Evolutionary conservation across 1,140 invertebrate genomes (phyloP).

Genomic region (Drosophila burlai): DNA sequence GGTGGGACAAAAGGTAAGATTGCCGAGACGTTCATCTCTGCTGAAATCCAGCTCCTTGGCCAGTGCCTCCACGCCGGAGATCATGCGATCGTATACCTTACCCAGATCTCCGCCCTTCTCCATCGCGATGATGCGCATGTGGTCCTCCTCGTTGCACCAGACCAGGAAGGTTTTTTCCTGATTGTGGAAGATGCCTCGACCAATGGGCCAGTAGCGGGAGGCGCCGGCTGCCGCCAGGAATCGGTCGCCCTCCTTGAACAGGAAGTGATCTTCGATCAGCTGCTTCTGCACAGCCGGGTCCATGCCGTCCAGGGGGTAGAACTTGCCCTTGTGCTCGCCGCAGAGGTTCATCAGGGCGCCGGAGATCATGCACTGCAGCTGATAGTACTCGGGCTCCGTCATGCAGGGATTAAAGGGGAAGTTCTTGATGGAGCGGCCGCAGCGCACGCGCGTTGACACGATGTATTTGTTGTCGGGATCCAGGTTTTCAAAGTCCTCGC

Average conservation of each 20-base stretch:
- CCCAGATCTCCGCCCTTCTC: conserved; percentile 97
- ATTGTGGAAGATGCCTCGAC: conserved; percentile 98
- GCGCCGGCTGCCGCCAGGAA: conserved; percentile 93
- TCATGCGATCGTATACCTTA: conserved; percentile 94
- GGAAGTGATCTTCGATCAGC: conserved; percentile 97
- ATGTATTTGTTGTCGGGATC: conserved; percentile 95
- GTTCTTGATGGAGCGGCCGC: conserved; percentile 94
- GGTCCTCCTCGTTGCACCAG: conserved; percentile 99
- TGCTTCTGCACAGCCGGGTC: conserved; percentile 95
- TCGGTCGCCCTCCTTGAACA: conserved; percentile 96
- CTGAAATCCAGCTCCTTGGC: conserved; percentile 95
- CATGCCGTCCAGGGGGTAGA: conserved; percentile 98
- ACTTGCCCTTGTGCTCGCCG: conserved; percentile 94
- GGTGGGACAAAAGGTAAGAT: conserved; percentile 98
- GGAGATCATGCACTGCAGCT: conserved; percentile 95
- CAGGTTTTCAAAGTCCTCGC: conserved; percentile 93
- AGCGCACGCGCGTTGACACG: conserved; percentile 97
- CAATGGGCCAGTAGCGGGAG: conserved; percentile 96
- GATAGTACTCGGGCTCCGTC: conserved; percentile 95
- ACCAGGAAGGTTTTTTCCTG: conserved; percentile 97
- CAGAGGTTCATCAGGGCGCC: conserved; percentile 90
- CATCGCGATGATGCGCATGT: conserved; percentile 98
- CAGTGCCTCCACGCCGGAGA: conserved; percentile 95
- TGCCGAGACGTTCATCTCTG: conserved; percentile 95
- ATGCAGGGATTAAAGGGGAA: conserved; percentile 98